These are phyloP conservation scores for Hypomecis punctinalis DNA, from an alignment of 2,888 invertebrate species.

Conservation along the genomic window DNA sequence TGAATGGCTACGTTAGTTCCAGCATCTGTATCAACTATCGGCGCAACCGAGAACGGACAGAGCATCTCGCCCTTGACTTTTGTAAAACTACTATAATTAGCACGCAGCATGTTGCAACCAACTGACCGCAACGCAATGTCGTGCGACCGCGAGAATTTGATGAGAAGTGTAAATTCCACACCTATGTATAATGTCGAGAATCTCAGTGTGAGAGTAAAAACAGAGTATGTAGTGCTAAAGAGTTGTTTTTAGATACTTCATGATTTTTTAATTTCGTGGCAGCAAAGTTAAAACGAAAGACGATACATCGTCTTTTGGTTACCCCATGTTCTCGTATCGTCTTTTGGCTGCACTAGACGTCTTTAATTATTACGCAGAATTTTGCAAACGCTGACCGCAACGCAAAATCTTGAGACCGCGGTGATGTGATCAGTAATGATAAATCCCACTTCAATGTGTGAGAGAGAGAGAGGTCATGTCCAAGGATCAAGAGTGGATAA, in stretches of 20 bases:
- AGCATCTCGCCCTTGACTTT: slow-evolving; percentile 59
- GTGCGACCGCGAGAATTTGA: slow-evolving; percentile 2
- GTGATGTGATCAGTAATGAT: neutral
- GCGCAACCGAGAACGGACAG: slow-evolving; percentile 15
- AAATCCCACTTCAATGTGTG: too few relatives aligned
- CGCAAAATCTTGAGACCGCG: slow-evolving; percentile 13
- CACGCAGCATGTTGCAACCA: slow-evolving; percentile 37
- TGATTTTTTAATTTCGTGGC: too few relatives aligned
- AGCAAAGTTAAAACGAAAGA: too few relatives aligned
- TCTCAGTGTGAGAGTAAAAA: too few relatives aligned
- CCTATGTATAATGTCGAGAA: too few relatives aligned
- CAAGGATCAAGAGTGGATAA: too few relatives aligned
- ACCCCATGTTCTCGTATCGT: slow-evolving; percentile 7
- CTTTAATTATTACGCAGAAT: slow-evolving; percentile 47
- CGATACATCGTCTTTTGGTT: too few relatives aligned
- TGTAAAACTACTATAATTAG: slow-evolving; percentile 52
- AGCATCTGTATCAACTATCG: slow-evolving; percentile 14
- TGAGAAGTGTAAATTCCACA: too few relatives aligned
- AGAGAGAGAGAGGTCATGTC: too few relatives aligned
- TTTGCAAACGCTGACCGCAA: slow-evolving; percentile 34
- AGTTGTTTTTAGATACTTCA: too few relatives aligned
- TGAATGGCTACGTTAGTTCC: slow-evolving; percentile 20
- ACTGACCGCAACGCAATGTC: slow-evolving; percentile 26
- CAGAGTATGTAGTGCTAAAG: too few relatives aligned
- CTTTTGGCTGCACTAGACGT: slow-evolving; percentile 60